phyloP scores from a whole-genome alignment of 1,140 invertebrate genomes.

The Parapsyche elsis region DNA sequence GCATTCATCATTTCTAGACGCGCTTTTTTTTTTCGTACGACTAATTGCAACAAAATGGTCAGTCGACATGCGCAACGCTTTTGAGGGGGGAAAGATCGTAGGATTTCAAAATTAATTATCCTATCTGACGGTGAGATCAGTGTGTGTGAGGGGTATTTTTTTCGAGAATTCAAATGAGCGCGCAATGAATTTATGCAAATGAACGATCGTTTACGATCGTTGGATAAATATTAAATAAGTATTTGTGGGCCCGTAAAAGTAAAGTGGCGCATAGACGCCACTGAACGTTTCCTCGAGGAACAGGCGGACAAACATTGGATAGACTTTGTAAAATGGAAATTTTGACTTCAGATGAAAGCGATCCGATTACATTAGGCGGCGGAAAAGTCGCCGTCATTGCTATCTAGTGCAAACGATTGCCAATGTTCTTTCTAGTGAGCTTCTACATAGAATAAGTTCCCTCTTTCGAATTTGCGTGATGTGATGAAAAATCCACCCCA shows the following conservation, averaged over 20 bases:
- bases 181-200: constrained; percentile 7
- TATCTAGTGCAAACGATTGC: too few species aligned
- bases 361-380: too few species aligned
- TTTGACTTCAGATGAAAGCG: neutral
- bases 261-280: neutral
- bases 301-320: constrained; percentile 7
- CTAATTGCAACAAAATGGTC: constrained; percentile 14
- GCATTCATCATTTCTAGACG: too few species aligned
- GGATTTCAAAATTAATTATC: constrained; percentile 4
- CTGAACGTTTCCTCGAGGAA: neutral
- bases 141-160: neutral
- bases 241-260: constrained; percentile 12
- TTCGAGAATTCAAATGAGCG: neutral
- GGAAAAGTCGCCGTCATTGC: too few species aligned
- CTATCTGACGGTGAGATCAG: neutral
- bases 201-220: neutral
- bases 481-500: constrained; percentile 15
- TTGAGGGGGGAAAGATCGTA: neutral
- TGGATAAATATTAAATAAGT: constrained; percentile 9
- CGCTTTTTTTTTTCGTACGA: too few species aligned
- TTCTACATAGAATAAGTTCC: too few species aligned
- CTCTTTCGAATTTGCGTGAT: neutral
- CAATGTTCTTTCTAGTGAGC: too few species aligned
- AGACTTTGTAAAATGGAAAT: constrained; percentile 31
- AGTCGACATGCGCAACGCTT: neutral